These are phyloP conservation scores for Therioaphis trifolii DNA, from an alignment of 2,888 invertebrate species.

Conservation along the genomic window DNA sequence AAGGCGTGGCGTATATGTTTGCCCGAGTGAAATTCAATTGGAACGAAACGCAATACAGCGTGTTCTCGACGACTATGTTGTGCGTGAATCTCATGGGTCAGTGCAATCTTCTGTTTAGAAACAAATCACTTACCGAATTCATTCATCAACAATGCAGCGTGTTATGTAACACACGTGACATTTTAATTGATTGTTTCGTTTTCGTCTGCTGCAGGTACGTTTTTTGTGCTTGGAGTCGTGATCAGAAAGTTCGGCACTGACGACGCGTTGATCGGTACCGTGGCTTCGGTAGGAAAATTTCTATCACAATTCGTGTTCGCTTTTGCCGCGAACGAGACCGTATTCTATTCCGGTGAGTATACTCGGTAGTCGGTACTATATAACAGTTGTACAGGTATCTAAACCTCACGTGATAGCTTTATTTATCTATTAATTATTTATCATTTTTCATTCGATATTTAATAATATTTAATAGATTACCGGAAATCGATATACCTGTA, in stretches of 20 bases:
- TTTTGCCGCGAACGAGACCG: slow-evolving; percentile 81
- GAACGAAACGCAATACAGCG: slow-evolving; percentile 88
- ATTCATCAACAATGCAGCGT: neutral
- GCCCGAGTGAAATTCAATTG: slow-evolving; percentile 87
- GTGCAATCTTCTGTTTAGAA: neutral
- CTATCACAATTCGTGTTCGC: slow-evolving; percentile 86
- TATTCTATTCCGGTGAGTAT: slow-evolving; percentile 82
- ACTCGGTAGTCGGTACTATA: too few relatives aligned
- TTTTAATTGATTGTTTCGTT: neutral
- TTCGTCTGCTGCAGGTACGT: slow-evolving; percentile 74
- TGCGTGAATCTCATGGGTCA: slow-evolving; percentile 82
- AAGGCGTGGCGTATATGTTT: slow-evolving; percentile 86
- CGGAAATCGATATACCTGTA: too few relatives aligned
- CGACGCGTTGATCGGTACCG: slow-evolving; percentile 84
- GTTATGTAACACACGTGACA: neutral
- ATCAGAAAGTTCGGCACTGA: slow-evolving; percentile 84
- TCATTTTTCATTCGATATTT: too few relatives aligned
- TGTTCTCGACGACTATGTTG: slow-evolving; percentile 87
- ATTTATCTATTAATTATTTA: too few relatives aligned
- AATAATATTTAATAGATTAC: too few relatives aligned
- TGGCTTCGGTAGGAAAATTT: slow-evolving; percentile 87
- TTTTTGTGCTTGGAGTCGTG: slow-evolving; percentile 84
- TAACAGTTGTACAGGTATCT: too few relatives aligned
- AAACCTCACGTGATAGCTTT: too few relatives aligned
- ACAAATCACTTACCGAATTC: neutral